Percentiles rank a stretch among this genome's conserved stretches.
Conservation (phyloP, 2,888 invertebrate genomes). For the Anticlea derivata region DNA sequence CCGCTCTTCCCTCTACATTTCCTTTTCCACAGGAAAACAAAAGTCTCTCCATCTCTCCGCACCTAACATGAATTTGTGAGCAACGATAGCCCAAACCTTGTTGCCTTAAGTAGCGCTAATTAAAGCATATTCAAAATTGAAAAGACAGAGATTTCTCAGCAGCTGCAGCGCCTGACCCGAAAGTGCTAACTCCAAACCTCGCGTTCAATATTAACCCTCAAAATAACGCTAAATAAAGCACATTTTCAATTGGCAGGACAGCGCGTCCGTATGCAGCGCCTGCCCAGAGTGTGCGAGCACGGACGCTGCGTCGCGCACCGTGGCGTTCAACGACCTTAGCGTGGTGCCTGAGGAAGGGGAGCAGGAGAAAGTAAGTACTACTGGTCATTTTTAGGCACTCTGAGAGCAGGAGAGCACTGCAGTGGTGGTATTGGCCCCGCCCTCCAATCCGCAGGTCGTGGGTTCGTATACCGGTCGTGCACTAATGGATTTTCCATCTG, state of each 20-base stretch:
- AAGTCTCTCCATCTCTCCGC: too few species aligned
- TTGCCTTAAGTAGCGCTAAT: background rate
- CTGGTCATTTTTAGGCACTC: too few species aligned
- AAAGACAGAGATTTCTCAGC: too few species aligned
- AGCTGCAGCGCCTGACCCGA: background rate
- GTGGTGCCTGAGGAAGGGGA: constrained; percentile 90
- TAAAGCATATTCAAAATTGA: background rate
- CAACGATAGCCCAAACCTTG: too few species aligned
- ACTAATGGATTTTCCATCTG: too few species aligned
- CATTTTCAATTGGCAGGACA: constrained; percentile 79
- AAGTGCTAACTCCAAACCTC: background rate
- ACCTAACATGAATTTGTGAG: too few species aligned
- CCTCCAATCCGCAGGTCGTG: too few species aligned
- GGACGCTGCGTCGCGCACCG: constrained; percentile 61
- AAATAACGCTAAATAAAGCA: constrained; percentile 51
- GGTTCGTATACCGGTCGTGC: too few species aligned
- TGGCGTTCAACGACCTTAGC: constrained; percentile 89
- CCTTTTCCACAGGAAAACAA: too few species aligned
- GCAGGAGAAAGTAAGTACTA: constrained; percentile 40
- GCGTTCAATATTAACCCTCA: background rate
- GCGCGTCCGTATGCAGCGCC: constrained; percentile 81
- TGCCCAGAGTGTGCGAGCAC: constrained; percentile 80
- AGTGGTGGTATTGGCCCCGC: too few species aligned
- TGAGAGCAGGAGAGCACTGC: background rate
- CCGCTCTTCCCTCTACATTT: too few species aligned